phyloP scores from a whole-genome alignment of 2,888 invertebrate species.

The Lasioglossum morio region DNA sequence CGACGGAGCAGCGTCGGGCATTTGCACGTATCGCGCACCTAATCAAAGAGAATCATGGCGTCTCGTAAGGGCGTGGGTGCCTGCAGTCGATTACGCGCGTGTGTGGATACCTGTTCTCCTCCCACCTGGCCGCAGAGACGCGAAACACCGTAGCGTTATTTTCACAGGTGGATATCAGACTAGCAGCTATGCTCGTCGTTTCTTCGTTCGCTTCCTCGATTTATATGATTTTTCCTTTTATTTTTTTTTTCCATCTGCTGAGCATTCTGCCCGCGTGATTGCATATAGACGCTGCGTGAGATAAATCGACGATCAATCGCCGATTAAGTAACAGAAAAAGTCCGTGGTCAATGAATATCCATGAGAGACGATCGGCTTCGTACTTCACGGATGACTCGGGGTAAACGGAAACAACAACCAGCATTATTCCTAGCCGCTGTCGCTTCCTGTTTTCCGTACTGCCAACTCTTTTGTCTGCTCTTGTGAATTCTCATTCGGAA shows the following conservation, averaged over 20 bases:
- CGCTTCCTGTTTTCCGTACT: slow-evolving; percentile 44
- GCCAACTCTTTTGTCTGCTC: background rate
- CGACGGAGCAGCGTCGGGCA: slow-evolving; percentile 18
- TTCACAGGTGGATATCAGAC: slow-evolving; percentile 34
- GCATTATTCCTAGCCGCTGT: slow-evolving; percentile 27
- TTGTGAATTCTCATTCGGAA: background rate
- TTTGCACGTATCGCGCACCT: slow-evolving; percentile 18
- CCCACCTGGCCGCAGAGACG: slow-evolving; percentile 10
- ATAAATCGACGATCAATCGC: slow-evolving; percentile 50
- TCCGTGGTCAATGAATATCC: slow-evolving; percentile 49
- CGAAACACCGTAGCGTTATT: slow-evolving; percentile 44
- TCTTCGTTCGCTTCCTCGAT: slow-evolving; percentile 41
- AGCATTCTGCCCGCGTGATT: slow-evolving; percentile 51
- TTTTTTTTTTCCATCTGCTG: slow-evolving; percentile 29
- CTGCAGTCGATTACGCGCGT: slow-evolving; percentile 33
- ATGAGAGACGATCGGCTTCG: slow-evolving; percentile 29
- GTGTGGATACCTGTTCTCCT: background rate
- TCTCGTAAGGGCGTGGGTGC: slow-evolving; percentile 29
- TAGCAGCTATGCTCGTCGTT: slow-evolving; percentile 15
- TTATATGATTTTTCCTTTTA: slow-evolving; percentile 35
- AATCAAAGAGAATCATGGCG: slow-evolving; percentile 45
- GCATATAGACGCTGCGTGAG: slow-evolving; percentile 59
- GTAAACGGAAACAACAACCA: slow-evolving; percentile 44
- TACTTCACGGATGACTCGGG: background rate
- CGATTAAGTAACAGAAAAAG: slow-evolving; percentile 59